A percentile compares a stretch with the other conserved stretches of the same genome.
Evolutionary conservation across 2,797 vertebrate genomes (phyloP).

Genomic region (Dermochelys coriacea): DNA sequence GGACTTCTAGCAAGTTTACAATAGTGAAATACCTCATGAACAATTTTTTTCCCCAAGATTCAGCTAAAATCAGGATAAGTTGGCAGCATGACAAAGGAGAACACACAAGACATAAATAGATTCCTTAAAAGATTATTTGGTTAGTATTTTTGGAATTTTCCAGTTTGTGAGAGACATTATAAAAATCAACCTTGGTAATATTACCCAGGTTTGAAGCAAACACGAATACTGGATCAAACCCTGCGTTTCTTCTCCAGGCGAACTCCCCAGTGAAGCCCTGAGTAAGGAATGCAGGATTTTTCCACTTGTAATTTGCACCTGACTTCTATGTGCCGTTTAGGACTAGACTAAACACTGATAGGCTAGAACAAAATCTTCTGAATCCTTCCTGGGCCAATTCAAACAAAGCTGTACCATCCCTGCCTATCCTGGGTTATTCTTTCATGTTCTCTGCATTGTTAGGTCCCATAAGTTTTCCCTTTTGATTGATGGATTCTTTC

Average conservation of each 20-base stretch:
- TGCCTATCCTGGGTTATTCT: neutral
- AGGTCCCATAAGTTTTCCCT: neutral
- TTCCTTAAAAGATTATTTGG: constrained; percentile 54
- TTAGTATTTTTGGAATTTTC: constrained; percentile 58
- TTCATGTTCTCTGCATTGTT: neutral
- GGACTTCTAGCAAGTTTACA: neutral
- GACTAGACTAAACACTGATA: neutral
- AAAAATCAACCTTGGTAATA: constrained; percentile 57
- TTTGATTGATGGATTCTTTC: constrained; percentile 13
- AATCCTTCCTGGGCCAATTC: constrained; percentile 22
- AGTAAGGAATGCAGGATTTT: constrained; percentile 18
- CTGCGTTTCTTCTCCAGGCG: neutral
- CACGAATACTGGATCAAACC: constrained; percentile 20
- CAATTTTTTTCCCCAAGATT: constrained; percentile 33
- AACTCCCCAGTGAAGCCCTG: constrained; percentile 17
- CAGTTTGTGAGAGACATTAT: constrained; percentile 47
- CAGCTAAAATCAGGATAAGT: constrained; percentile 23
- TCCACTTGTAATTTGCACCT: neutral
- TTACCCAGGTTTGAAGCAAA: constrained; percentile 61
- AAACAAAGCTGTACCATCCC: neutral
- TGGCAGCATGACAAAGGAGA: constrained; percentile 39
- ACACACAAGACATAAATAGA: constrained; percentile 39
- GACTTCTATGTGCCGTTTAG: neutral
- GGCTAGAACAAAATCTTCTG: constrained; percentile 30
- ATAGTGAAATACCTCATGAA: constrained; percentile 18